phyloP scores from a whole-genome alignment of 2,113 vertebrate genomes.

The Corvus moneduloides region DNA sequence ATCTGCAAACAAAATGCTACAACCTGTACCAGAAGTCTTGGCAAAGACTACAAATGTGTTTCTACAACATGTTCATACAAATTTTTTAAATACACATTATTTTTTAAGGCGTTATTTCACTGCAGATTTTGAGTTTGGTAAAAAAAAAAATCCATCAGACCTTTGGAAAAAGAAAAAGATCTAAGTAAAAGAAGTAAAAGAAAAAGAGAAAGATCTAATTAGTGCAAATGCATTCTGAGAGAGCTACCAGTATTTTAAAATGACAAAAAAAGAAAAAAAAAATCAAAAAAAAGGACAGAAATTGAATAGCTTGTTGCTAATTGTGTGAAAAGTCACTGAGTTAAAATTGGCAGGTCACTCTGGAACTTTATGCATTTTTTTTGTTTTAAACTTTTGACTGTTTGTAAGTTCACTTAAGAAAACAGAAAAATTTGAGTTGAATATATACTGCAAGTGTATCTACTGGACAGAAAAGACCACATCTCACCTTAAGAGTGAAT shows the following conservation, averaged over 20 bases:
- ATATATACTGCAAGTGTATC: not conserved
- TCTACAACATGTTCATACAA: not conserved
- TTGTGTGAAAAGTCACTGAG: not conserved
- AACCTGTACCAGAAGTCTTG: not conserved
- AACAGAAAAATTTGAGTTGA: not conserved
- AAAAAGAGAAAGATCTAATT: not conserved
- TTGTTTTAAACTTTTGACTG: not conserved
- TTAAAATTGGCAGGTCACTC: not conserved
- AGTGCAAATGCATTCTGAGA: not conserved
- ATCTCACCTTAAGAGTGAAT: not conserved
- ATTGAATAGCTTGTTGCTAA: not conserved
- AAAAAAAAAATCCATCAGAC: not conserved
- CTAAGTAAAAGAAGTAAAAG: not conserved
- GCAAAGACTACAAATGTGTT: not conserved
- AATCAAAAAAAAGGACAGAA: not conserved
- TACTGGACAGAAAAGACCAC: not conserved
- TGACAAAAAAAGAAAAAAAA: no score
- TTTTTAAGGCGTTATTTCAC: not conserved
- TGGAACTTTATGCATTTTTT: not conserved
- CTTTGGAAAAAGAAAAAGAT: not conserved
- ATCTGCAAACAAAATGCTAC: not conserved
- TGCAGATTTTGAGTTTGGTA: not conserved
- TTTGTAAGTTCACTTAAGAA: not conserved
- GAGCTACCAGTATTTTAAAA: not conserved
- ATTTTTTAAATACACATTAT: not conserved